Base-by-base conservation (phyloP, 2,888 invertebrate genomes). In the Horisme vitalbata region DNA sequence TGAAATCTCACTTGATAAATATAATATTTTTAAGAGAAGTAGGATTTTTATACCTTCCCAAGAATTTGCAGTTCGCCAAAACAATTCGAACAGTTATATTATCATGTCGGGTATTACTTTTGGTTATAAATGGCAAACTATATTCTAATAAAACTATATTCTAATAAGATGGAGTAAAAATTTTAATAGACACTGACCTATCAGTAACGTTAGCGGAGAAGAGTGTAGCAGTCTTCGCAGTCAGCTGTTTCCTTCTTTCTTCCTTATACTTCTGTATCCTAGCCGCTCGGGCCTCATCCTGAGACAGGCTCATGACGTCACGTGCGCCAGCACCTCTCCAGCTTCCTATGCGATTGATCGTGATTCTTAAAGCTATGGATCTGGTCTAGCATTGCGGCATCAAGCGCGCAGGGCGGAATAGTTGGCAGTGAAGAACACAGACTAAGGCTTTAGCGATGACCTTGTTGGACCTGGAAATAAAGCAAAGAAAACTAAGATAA, bases 191-290 rank as follows among this genome's bases (percentile, higher is more conserved):
- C 4, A 10, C 74, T 56, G 47, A 89, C 89, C 88, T 79, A 57
- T 87, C 86, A 60, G 89, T 87, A 51, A 95, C 91, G 72, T 93
- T 92, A 45, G 93, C 92, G 57, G 93, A 92, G 68, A 94, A 91
- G 61, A 94, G 91, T 46, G 83, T 79, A 26, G 87, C 86, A 34
- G 88, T 86, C 61, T 91, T 92, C n/a, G 92, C 91, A 24, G 92
- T 93, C 51, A 94, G 82, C 75, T 94, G 94, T 63, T 91, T 91
- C 51, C 93, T 90, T 41, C 95, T 87, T 70, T 94, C 93, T 66
- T 94, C 94, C 74, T 95, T 95, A 79, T 94, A 94, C 62, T 91
- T 91, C 63, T 92, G 92, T 65, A 94, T 93, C 70, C 94, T 88
- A 77, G 92, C 93, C 71, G 91, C 89, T 57, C 91, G 82, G 73